These are phyloP conservation scores for Pluvialis apricaria DNA, from an alignment of 2,113 vertebrate species.

Conservation along the genomic window DNA sequence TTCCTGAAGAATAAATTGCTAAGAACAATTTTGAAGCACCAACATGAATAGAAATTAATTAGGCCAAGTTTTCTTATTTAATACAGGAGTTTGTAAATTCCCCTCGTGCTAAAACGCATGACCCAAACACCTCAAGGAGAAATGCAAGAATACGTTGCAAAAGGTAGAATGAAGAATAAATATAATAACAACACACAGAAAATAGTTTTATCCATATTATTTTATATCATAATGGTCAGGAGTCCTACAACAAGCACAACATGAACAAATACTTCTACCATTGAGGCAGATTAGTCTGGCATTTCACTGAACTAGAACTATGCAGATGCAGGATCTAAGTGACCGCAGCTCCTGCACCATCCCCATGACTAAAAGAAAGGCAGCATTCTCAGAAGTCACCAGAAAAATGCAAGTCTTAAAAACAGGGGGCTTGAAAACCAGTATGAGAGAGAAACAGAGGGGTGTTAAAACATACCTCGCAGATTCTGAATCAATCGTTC, in stretches of 20 bases:
- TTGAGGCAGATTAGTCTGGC: not conserved
- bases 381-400: not conserved
- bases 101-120: not conserved
- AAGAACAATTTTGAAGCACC: not conserved
- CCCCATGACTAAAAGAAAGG: not conserved
- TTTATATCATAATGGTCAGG: not conserved
- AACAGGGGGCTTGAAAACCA: not conserved
- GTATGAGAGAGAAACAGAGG: rapidly evolving
- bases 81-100: not conserved
- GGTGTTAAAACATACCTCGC: slow-evolving; percentile 36
- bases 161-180: not conserved
- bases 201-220: not conserved
- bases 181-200: not conserved
- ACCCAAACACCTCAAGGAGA: not conserved
- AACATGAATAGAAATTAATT: not conserved
- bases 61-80: not conserved
- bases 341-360: not conserved
- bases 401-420: not conserved
- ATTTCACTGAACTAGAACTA: not conserved
- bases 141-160: not conserved
- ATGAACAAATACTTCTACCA: not conserved
- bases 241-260: not conserved
- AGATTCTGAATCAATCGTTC: slow-evolving; percentile 59
- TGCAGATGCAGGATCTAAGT: not conserved
- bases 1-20: not conserved